These are phyloP conservation scores for Hoplostethus atlanticus DNA, from an alignment of 2,797 vertebrate species.

Conservation along the genomic window DNA sequence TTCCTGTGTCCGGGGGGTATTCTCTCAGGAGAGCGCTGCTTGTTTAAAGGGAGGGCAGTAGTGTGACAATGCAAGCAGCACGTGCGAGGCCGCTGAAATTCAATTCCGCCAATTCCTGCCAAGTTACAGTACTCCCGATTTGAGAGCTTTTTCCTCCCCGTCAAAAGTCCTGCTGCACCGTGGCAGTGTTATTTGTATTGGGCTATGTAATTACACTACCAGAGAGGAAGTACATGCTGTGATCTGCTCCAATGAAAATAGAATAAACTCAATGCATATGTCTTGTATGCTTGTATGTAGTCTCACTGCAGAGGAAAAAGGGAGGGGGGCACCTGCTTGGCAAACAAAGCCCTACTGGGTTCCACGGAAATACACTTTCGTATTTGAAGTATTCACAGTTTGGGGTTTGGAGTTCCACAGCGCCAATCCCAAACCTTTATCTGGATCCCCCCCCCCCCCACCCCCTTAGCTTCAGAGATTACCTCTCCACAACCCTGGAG, in stretches of 20 bases:
- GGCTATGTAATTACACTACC: constrained; percentile 34
- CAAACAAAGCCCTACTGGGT: constrained; percentile 6
- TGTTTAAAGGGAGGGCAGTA: constrained; percentile 71
- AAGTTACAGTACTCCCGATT: constrained; percentile 62
- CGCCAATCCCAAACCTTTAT: constrained; percentile 75
- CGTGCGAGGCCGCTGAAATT: constrained; percentile 68
- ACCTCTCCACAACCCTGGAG: constrained; percentile 75
- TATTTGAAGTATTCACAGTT: constrained; percentile 59
- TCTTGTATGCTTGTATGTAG: no score
- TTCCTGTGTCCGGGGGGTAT: constrained; percentile 77
- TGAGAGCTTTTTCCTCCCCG: constrained; percentile 27
- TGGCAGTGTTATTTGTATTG: constrained; percentile 14
- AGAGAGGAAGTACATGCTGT: constrained; percentile 10
- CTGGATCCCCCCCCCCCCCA: constrained; percentile 58
- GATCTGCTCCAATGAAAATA: constrained; percentile 31
- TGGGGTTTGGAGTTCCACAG: constrained; percentile 50
- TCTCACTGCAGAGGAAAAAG: constrained; percentile 14
- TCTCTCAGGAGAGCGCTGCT: constrained; percentile 75
- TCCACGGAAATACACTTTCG: constrained; percentile 41
- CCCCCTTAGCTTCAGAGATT: constrained; percentile 74
- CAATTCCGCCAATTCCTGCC: constrained; percentile 66
- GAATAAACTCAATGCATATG: constrained; percentile 1
- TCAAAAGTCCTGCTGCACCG: constrained; percentile 27
- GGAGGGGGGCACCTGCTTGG: constrained; percentile 9
- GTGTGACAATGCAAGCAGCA: constrained; percentile 72